These are phyloP conservation scores for Minunthozetes semirufus DNA, from an alignment of 2,888 invertebrate species.

Conservation along the genomic window DNA sequence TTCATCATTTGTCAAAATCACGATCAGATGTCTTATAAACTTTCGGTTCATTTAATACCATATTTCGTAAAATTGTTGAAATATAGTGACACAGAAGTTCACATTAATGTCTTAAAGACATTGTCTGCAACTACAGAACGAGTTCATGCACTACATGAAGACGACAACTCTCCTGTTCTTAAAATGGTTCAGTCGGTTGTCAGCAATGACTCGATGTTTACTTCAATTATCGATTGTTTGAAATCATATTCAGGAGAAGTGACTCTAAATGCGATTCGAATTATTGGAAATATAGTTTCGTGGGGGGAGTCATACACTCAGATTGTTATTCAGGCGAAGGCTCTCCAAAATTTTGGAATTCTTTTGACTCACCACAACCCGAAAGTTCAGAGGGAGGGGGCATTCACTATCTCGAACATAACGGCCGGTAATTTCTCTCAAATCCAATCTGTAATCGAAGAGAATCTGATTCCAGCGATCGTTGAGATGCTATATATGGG, in stretches of 20 bases:
- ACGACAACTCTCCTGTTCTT: not conserved
- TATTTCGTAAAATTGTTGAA: slow-evolving; percentile 7
- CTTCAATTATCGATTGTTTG: not conserved
- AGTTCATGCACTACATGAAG: not conserved
- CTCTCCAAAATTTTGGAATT: not conserved
- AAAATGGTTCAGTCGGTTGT: not conserved
- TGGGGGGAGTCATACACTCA: not conserved
- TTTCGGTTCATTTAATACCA: not conserved
- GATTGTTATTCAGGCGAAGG: not conserved
- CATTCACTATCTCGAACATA: slow-evolving; percentile 5
- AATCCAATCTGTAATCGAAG: slow-evolving; percentile 17
- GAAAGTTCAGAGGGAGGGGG: not conserved
- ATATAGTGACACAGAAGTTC: not conserved
- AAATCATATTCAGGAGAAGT: not conserved
- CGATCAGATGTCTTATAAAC: not conserved
- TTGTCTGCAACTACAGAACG: slow-evolving; percentile 1
- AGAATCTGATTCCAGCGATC: not conserved
- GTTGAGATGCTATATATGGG: slow-evolving; percentile 8
- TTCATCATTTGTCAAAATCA: not conserved
- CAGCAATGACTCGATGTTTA: not conserved
- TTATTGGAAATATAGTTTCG: slow-evolving; percentile 1
- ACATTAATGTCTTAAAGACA: not conserved
- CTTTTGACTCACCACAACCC: not conserved
- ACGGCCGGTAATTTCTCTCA: not conserved
- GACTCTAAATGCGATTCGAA: slow-evolving; percentile 4